Conservation (phyloP, 2,888 invertebrate genomes). For the Acronicta alni region DNA sequence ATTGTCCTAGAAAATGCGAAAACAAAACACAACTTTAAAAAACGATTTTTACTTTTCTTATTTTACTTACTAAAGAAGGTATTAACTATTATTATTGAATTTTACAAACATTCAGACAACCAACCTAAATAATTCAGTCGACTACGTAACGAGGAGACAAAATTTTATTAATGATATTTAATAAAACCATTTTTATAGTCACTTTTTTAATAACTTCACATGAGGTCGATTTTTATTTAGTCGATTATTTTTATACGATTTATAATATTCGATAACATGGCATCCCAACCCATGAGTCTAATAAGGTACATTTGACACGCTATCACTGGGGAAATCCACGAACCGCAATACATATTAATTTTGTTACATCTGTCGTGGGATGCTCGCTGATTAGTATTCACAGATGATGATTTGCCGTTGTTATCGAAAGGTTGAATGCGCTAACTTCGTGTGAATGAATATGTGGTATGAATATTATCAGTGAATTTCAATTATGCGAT, state of each 20-base stretch:
- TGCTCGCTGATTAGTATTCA: slow-evolving; percentile 57
- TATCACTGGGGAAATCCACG: slow-evolving; percentile 63
- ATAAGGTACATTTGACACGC: slow-evolving; percentile 62
- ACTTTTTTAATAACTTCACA: no score
- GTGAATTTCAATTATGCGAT: slow-evolving; percentile 9
- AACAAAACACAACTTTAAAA: no score
- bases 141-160: no score
- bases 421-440: slow-evolving; percentile 22
- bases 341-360: slow-evolving; percentile 63
- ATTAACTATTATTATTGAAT: no score
- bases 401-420: slow-evolving; percentile 41
- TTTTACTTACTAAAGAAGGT: no score
- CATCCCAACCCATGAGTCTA: slow-evolving; percentile 46
- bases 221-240: background rate
- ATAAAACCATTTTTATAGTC: background rate
- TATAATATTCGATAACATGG: background rate
- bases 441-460: slow-evolving; percentile 21
- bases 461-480: slow-evolving; percentile 6
- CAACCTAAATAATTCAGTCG: no score
- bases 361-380: slow-evolving; percentile 55
- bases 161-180: no score
- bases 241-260: background rate
- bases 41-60: no score
- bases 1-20: background rate
- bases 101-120: no score